Evolutionary conservation across 2,888 invertebrate genomes (phyloP), one percentile per base, ranked within the genome.

Genomic region (Stenodera caucasica): DNA sequence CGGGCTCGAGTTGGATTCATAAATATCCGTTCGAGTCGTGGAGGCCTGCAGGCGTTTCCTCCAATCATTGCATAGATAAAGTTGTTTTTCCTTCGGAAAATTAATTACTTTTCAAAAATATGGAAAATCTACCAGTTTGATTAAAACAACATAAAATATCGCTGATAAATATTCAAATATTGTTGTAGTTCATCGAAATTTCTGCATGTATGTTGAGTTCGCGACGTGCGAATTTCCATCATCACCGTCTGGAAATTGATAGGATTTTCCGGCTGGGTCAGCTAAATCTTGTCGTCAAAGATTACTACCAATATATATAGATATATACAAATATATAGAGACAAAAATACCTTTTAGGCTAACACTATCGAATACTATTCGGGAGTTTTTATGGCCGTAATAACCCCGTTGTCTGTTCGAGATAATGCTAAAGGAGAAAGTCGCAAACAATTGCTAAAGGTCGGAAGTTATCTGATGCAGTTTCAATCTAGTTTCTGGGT

Each of bases 401-500:
- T 45, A 45, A 45, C 23, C 45, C 45, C 6, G 8, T 11, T 32
- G 11, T 32, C 32, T 32, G 23, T 45, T 12, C 12, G 45, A 45
- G 45, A 45, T 45, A 45, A 45, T 21, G 23, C 21, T 21, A 21
- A 45, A 23, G 45, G 11, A 15, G 37, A 37, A 37, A 37, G 21
- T 23, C 12, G 21, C 23, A 45, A 23, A 45, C 45, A 23, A 45
- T 23, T 23, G 21, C 21, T 21, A n/a, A 2, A 26, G 45, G 23
- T 45, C 45, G 45, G 45, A 45, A 12, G 21, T 23, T 45, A 45
- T 45, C 45, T 45, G 45, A 45, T 45, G 23, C 45, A 45, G 45
- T 23, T 23, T 45, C 45, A 12, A 45, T 45, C 12, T 23, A 23
- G 21, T 21, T 45, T n/a, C 45, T n/a, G 45, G 23, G 21, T 45